Base-by-base conservation (phyloP, 2,888 invertebrate genomes). In the Ommatoiulus sabulosus region DNA sequence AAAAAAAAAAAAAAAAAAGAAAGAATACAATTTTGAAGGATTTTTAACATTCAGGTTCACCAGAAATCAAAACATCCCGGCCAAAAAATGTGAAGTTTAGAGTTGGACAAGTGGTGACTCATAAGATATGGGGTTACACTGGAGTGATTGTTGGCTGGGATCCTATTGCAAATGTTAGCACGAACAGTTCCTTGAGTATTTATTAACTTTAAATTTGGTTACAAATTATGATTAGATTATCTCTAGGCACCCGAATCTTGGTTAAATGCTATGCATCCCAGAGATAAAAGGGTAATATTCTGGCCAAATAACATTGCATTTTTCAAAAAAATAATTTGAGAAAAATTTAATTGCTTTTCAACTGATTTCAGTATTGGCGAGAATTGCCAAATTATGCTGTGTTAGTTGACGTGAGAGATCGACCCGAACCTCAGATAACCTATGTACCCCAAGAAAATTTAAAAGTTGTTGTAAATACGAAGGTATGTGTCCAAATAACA, bases 71-170 rank as follows among this genome's bases (percentile, higher is more conserved):
- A 87, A 91, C 90, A 87, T 92, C 92, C 12, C 91, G 93, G 35
- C 92, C 93, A 2, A 91, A 92, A 1, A 90, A 92, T 87, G 92
- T 94, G 3, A 92, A 92, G 87, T 94, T 92, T 90, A 91, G 93
- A 44, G 92, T 94, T 35, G 94, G 94, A 0, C 94, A 94, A 91
- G 94, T 94, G n/a, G 92, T 94, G 35, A 90, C 91, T 88, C 94
- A 94, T 90, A 93, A 93, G 90, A 90, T 90, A 3, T 92, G 92
- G 91, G 93, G 93, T 24, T 94, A 93, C 90, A 91, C 93, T 90
- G 94, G 93, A 1, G 94, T 94, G 15, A 93, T 94, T 87, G 91
- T 94, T 94, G 46, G 92, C 94, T 63, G 90, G 91, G 89, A 94
- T 94, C 90, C 93, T 92, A 90, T 90, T 90, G 8, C 92, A 92